Conservation (phyloP, 23 tunicate genomes). For the Aplidium turbinatum region DNA sequence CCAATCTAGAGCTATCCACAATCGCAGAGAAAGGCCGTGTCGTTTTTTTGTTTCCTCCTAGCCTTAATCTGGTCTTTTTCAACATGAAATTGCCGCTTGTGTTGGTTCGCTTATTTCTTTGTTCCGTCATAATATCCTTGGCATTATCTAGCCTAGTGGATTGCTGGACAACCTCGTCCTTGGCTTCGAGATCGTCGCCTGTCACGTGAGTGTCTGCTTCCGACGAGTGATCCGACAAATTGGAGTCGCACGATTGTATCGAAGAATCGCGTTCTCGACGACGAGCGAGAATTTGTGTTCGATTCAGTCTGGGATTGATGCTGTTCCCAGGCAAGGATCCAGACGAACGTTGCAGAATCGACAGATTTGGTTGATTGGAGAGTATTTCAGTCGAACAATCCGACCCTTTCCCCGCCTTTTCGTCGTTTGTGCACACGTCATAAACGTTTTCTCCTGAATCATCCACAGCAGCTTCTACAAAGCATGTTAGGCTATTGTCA, state of each 20-base stretch:
- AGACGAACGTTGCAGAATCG: conserved; percentile 39
- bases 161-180: too few species aligned
- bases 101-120: too few species aligned
- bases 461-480: neutral
- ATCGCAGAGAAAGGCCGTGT: too few species aligned
- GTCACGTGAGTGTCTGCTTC: conserved; percentile 4
- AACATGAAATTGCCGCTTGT: too few species aligned
- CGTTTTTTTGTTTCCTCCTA: too few species aligned
- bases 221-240: conserved; percentile 1
- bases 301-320: neutral
- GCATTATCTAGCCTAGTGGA: too few species aligned
- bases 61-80: too few species aligned
- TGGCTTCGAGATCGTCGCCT: conserved; percentile 1
- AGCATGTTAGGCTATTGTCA: neutral
- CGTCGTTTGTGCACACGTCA: neutral
- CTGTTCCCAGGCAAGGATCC: conserved; percentile 41
- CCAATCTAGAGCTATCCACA: too few species aligned
- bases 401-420: too few species aligned
- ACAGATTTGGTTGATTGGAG: too few species aligned
- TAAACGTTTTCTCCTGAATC: conserved; percentile 17
- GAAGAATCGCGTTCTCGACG: neutral
- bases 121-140: too few species aligned
- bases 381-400: too few species aligned
- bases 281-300: neutral
- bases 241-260: neutral